Conservation (phyloP, 1,140 invertebrate species). For the Odontomachus brunneus region DNA sequence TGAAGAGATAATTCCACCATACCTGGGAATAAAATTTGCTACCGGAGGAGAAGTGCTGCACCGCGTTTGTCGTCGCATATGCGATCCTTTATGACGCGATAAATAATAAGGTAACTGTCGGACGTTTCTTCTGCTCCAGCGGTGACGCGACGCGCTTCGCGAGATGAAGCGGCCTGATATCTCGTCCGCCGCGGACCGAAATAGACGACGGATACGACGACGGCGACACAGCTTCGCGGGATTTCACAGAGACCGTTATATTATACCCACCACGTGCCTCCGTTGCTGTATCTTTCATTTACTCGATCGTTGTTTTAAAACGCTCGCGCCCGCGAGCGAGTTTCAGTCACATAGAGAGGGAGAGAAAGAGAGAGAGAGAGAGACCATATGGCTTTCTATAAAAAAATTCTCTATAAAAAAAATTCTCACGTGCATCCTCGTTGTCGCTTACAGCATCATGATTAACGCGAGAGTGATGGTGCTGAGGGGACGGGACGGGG, state of each 20-base stretch:
- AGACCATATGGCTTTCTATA: background rate
- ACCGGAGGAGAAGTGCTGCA: background rate
- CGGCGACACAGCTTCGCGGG: slow-evolving; percentile 13
- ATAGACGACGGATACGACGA: slow-evolving; percentile 40
- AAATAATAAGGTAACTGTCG: slow-evolving; percentile 50
- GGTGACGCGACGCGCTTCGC: background rate
- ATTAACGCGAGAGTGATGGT: background rate
- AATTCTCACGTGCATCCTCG: background rate
- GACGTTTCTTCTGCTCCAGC: slow-evolving; percentile 17
- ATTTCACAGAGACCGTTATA: slow-evolving; percentile 15
- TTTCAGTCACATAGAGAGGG: slow-evolving; percentile 13
- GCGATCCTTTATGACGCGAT: slow-evolving; percentile 43
- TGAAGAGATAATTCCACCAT: too few species aligned
- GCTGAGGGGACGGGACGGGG: too few species aligned
- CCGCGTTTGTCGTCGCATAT: background rate
- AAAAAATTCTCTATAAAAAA: slow-evolving; percentile 29
- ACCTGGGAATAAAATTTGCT: slow-evolving; percentile 31
- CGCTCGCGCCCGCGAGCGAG: background rate
- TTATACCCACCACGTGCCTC: background rate
- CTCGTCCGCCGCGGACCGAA: slow-evolving; percentile 14
- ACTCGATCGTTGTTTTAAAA: slow-evolving; percentile 16
- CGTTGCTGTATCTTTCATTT: slow-evolving; percentile 15
- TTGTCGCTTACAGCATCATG: background rate
- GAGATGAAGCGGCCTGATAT: slow-evolving; percentile 35
- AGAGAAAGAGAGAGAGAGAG: too few species aligned